Evolutionary conservation across 2,888 invertebrate species (phyloP).

Genomic region (Mythimna lalbum): DNA sequence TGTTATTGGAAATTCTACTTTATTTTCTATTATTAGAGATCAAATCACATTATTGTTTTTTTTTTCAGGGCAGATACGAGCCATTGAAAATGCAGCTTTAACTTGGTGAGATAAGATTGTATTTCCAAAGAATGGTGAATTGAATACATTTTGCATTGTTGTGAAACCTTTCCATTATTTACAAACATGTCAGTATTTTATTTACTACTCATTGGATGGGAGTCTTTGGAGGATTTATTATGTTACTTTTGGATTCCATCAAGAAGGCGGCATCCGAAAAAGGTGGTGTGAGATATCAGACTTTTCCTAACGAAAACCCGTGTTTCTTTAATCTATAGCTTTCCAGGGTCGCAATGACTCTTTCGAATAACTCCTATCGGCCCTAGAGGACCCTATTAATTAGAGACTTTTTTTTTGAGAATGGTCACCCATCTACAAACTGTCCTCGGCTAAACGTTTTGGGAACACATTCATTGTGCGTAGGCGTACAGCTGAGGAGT

Average conservation of each 20-base stretch:
- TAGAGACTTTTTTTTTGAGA: no score
- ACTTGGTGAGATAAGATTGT: accelerated
- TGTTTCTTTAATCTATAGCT: no score
- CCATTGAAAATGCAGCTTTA: background rate
- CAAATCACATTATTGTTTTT: background rate
- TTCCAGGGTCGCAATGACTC: no score
- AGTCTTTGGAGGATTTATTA: constrained; percentile 2
- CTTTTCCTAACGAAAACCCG: no score
- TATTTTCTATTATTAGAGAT: accelerated
- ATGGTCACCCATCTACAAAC: no score
- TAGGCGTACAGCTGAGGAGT: no score
- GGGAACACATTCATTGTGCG: no score
- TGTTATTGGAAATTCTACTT: constrained; percentile 4
- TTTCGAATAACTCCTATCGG: no score
- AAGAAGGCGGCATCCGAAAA: no score
- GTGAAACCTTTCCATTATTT: constrained; percentile 26
- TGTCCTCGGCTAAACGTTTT: no score
- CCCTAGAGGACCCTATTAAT: no score
- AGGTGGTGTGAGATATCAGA: no score
- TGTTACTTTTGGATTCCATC: background rate
- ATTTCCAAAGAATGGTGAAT: background rate
- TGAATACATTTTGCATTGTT: constrained; percentile 23
- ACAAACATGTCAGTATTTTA: constrained; percentile 21
- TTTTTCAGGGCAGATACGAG: constrained; percentile 1
- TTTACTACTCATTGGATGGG: constrained; percentile 17